Base-by-base conservation (phyloP, 1,140 invertebrate genomes). In the Halesus radiatus region DNA sequence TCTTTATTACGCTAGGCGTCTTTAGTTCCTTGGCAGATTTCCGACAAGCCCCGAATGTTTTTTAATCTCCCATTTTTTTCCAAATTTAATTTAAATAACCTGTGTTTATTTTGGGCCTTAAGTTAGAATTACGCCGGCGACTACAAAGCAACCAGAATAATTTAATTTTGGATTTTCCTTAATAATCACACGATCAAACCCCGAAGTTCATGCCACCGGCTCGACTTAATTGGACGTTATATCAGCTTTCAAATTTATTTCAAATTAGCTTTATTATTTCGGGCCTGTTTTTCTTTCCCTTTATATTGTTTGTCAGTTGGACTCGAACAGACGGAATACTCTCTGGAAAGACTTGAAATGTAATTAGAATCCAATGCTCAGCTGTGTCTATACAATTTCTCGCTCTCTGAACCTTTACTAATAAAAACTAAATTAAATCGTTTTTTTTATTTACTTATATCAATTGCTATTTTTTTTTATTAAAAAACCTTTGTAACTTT, bases 191-290 rank as follows among this genome's bases (percentile, higher is more conserved):
- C 18, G 64, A 68, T 37, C 64, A 29, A 18, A 18, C 64, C 10
- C 64, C 29, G 37, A 18, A 72, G 18, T 18, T 15, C 68, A 8
- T 22, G 7, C 68, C 15, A 20, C 45, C 68, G 45, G 45, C 7
- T n/a, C 15, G 32, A 52, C n/a, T 52, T 72, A 72, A 72, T 72
- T 72, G 68, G 68, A 23, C 37, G 68, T 72, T 50, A 72, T 37
- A 72, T 72, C 68, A 53, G 68, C 68, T 72, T 72, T 72, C 68
- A 72, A 72, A 72, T 72, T 72, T 72, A 72, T 52, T 72, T 52
- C 20, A 50, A 50, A 72, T 72, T 52, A 52, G 68, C 37, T 52
- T 72, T 53, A 72, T 72, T 72, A 72, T 72, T 72, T 72, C 20
- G 62, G 62, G 23, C 62, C 0, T 66, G 62, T 66, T 37, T 66